These are phyloP conservation scores for Drosophila acutilabella DNA, from an alignment of 2,888 invertebrate species.

Conservation along the genomic window DNA sequence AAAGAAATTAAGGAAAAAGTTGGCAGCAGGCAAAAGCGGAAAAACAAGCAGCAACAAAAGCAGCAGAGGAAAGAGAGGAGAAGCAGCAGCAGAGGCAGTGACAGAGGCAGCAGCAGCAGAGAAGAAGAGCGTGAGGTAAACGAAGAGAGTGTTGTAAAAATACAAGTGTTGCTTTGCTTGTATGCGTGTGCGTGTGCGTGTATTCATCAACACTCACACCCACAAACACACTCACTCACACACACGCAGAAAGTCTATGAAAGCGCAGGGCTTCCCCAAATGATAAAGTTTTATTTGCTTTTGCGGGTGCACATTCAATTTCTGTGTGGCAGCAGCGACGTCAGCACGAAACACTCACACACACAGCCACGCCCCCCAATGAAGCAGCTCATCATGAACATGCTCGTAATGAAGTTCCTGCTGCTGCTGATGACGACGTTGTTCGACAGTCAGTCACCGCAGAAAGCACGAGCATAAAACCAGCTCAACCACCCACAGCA, in stretches of 20 bases:
- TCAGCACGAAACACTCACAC: slow-evolving; percentile 36
- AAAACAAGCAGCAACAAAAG: slow-evolving; percentile 42
- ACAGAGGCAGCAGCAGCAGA: slow-evolving; percentile 8
- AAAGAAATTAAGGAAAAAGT: slow-evolving; percentile 57
- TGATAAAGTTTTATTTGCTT: slow-evolving; percentile 79
- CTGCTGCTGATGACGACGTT: slow-evolving; percentile 32
- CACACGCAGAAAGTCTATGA: slow-evolving; percentile 59
- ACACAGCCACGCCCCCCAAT: slow-evolving; percentile 29
- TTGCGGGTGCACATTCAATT: slow-evolving; percentile 67
- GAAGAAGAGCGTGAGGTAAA: slow-evolving; percentile 22
- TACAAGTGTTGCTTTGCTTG: slow-evolving; percentile 26
- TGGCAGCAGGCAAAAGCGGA: slow-evolving; percentile 53
- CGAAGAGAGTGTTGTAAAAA: slow-evolving; percentile 44
- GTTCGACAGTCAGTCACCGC: slow-evolving; percentile 62
- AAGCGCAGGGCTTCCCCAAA: slow-evolving; percentile 81
- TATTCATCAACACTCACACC: slow-evolving; percentile 28
- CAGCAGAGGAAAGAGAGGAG: slow-evolving; percentile 11
- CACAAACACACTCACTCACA: slow-evolving; percentile 10
- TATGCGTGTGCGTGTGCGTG: slow-evolving; percentile 11
- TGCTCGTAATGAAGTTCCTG: slow-evolving; percentile 24
- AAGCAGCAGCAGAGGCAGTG: too few relatives aligned
- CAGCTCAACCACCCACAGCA: slow-evolving; percentile 58
- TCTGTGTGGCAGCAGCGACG: slow-evolving; percentile 48
- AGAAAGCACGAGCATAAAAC: slow-evolving; percentile 61
- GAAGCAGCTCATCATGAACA: slow-evolving; percentile 25